Base-by-base conservation (phyloP, 2,113 vertebrate genomes). In the Microcebus lehilahytsara region DNA sequence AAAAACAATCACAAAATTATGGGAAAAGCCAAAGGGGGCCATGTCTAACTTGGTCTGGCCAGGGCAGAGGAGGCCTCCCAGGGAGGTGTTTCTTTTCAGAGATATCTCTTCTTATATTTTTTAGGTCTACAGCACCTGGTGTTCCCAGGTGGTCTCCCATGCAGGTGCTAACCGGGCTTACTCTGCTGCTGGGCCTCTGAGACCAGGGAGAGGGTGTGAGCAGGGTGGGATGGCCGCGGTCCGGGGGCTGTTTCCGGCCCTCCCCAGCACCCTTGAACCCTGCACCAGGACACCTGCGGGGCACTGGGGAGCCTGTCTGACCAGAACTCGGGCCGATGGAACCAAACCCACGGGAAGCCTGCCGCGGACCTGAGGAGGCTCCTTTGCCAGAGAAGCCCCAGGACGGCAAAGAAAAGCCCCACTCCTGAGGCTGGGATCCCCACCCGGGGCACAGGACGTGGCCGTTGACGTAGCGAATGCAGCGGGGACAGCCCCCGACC, bases 401-500 rank as follows among this genome's bases (percentile, higher is more conserved):
- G 27, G 6, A 11, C 7, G 11, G 49, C 37, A 1, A 3, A 46
- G 67, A 14, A 30, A 74, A 56, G 8, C 22, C 20, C 20, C 20
- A 22, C 56, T 22, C 56, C 56, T 22, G 20, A 22, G 20, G 56
- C 56, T 58, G 9, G 13, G 12, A 27, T 10, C 27, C 5, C 30
- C 37, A 14, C 23, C 32, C 2, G 1, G 64, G 16, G 22, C 32
- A 40, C 25, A 6, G 58, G 34, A 79, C n/a, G 19, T 9, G 2
- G 32, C 9, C 6, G 4, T 49, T 6, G 11, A n/a, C 25, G 49
- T 7, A 7, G 56, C 7, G 0, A 1, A 4, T 4, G 9, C 22
- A 58, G 49, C 12, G 51, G 11, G 5, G 2, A 14, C 9, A 37
- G 6, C 7, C 19, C 14, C 5, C 19, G 27, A 4, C 10, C 34